A percentile compares a stretch with the other conserved stretches of the same genome.
Conservation (phyloP, 2,113 vertebrate species). For the Barnardius zonarius region DNA sequence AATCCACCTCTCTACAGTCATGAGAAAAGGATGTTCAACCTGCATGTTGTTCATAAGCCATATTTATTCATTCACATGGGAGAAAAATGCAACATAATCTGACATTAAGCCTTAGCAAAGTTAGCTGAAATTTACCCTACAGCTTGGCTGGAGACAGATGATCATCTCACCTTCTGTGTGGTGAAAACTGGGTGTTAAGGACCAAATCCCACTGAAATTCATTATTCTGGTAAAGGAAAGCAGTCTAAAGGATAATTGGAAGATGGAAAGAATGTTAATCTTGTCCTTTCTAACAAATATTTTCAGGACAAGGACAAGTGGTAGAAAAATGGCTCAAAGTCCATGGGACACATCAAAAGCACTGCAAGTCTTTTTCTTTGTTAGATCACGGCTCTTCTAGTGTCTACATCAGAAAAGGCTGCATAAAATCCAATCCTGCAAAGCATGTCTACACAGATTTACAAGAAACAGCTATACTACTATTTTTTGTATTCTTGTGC, state of each 20-base stretch:
- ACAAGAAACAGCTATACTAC: neutral
- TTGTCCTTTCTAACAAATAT: neutral
- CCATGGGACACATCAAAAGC: neutral
- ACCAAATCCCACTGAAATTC: neutral
- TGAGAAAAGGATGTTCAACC: neutral
- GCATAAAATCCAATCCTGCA: neutral
- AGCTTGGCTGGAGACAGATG: neutral
- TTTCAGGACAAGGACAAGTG: neutral
- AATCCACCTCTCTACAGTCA: neutral
- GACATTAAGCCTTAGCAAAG: neutral
- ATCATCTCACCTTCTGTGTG: neutral
- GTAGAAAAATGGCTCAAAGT: neutral
- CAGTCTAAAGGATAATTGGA: neutral
- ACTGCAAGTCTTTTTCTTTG: neutral
- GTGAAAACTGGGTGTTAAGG: neutral
- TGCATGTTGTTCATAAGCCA: accelerated
- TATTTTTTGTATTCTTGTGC: neutral
- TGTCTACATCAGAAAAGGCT: neutral
- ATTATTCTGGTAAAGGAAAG: neutral
- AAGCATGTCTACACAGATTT: neutral
- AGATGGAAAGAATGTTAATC: neutral
- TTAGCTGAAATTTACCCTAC: neutral
- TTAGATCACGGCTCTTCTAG: neutral
- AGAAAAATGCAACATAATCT: neutral
- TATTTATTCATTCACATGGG: neutral